Evolutionary conservation across 1,140 invertebrate species (phyloP).

Genomic region (Ceratina calcarata): DNA sequence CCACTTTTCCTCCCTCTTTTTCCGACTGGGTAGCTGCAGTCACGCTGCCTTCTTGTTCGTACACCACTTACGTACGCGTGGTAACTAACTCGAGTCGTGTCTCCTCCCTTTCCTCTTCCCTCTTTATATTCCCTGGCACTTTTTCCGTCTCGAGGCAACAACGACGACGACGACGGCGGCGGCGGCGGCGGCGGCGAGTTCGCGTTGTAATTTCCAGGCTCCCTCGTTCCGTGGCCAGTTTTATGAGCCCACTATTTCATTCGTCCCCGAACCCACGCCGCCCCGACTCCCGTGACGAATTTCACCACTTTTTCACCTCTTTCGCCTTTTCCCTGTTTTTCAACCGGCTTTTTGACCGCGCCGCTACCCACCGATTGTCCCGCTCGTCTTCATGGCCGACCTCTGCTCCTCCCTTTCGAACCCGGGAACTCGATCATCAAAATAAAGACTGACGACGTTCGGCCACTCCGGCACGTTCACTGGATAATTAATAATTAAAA

Average conservation of each 20-base stretch:
- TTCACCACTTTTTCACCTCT: slow-evolving; percentile 14
- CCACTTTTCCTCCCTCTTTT: background rate
- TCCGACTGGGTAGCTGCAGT: slow-evolving; percentile 5
- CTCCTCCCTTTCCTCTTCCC: background rate
- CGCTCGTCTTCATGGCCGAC: background rate
- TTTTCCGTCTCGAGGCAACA: slow-evolving; percentile 5
- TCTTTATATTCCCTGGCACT: slow-evolving; percentile 36
- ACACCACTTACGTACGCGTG: slow-evolving; percentile 26
- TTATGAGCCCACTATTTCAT: slow-evolving; percentile 52
- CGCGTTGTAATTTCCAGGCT: slow-evolving; percentile 38
- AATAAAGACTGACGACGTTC: background rate
- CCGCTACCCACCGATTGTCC: background rate
- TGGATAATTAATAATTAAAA: too few relatives aligned
- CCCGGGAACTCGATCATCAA: background rate
- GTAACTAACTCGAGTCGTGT: slow-evolving; percentile 28
- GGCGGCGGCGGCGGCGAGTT: slow-evolving; percentile 5
- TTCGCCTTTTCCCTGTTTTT: slow-evolving; percentile 9
- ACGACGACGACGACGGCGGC: background rate
- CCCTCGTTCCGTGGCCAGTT: slow-evolving; percentile 38
- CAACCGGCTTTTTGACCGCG: slow-evolving; percentile 3
- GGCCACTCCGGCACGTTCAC: background rate
- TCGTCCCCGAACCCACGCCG: slow-evolving; percentile 43
- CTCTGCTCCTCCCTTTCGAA: background rate
- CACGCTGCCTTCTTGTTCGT: slow-evolving; percentile 21
- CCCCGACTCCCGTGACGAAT: background rate